phyloP scores from a whole-genome alignment of 1,140 invertebrate genomes.

The Apis cerana region DNA sequence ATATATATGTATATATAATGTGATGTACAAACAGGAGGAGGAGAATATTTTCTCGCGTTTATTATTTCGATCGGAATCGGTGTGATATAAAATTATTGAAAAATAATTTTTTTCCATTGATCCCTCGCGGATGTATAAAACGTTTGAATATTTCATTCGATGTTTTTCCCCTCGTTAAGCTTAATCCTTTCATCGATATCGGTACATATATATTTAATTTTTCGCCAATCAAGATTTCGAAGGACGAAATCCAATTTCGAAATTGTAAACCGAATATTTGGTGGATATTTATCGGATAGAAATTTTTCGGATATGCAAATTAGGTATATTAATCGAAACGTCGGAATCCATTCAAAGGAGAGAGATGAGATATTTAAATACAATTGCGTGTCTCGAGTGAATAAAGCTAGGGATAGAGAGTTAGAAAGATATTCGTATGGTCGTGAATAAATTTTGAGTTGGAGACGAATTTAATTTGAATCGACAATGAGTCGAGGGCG shows the following conservation, averaged over 20 bases:
- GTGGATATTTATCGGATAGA: too few relatives aligned
- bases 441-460: slow-evolving; percentile 2
- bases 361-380: too few relatives aligned
- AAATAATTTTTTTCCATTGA: background rate
- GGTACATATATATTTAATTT: too few relatives aligned
- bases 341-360: too few relatives aligned
- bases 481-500: background rate
- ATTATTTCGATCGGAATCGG: background rate
- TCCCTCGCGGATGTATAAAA: background rate
- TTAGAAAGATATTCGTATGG: background rate
- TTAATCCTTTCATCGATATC: background rate
- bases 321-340: too few relatives aligned
- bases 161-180: background rate
- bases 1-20: background rate
- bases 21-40: too few relatives aligned
- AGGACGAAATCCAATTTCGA: too few relatives aligned
- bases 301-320: too few relatives aligned
- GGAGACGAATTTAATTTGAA: background rate
- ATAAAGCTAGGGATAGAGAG: too few relatives aligned
- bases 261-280: too few relatives aligned
- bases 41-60: background rate
- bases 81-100: background rate
- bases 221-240: too few relatives aligned
- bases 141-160: background rate
- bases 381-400: background rate